These are phyloP conservation scores for Volucella inanis DNA, from an alignment of 2,888 invertebrate species.

Conservation along the genomic window DNA sequence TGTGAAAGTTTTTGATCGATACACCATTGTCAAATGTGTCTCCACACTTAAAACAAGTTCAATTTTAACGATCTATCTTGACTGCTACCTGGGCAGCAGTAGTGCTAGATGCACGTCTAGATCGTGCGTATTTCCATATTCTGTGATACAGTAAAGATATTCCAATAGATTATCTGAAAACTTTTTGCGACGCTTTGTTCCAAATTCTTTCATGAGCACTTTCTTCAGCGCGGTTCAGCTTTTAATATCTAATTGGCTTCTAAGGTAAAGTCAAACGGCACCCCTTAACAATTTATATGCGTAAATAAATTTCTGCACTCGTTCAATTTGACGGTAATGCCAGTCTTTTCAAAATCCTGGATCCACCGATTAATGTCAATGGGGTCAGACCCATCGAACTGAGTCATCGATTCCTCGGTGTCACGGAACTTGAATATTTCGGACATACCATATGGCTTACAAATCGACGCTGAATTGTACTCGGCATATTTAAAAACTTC, in stretches of 20 bases:
- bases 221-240: slow-evolving; percentile 3
- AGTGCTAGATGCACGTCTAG: too few relatives aligned
- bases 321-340: slow-evolving; percentile 41
- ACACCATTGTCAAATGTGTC: too few relatives aligned
- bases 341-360: slow-evolving; percentile 56
- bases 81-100: too few relatives aligned
- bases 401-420: slow-evolving; percentile 46
- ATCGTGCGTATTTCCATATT: slow-evolving; percentile 43
- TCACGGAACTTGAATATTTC: slow-evolving; percentile 46
- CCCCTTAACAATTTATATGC: slow-evolving; percentile 49
- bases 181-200: slow-evolving; percentile 32
- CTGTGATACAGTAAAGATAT: slow-evolving; percentile 53
- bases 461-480: background rate
- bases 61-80: too few relatives aligned
- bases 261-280: slow-evolving; percentile 57
- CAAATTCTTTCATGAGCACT: slow-evolving; percentile 43
- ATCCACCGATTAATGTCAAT: slow-evolving; percentile 51
- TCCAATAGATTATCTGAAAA: slow-evolving; percentile 35
- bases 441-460: background rate
- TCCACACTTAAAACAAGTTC: too few relatives aligned
- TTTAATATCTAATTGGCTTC: slow-evolving; percentile 24
- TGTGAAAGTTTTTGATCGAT: too few relatives aligned
- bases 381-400: slow-evolving; percentile 48
- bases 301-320: slow-evolving; percentile 49
- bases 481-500: background rate